Evolutionary conservation across 2,888 invertebrate genomes (phyloP).

Genomic region (Acleris cristana): DNA sequence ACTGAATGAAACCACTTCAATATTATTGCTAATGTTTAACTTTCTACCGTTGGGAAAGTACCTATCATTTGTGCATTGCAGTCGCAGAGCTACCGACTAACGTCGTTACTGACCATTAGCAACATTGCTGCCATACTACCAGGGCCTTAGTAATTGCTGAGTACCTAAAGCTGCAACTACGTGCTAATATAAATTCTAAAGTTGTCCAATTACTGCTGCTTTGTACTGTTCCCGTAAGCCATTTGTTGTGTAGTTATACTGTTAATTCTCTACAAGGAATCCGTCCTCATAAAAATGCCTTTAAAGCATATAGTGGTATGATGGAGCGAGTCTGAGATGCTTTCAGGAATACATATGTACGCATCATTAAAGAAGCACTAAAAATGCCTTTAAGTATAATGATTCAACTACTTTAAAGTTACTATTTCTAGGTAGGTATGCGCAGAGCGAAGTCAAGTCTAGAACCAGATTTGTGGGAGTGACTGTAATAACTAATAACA

Average conservation of each 20-base stretch:
- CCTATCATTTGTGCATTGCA: conserved; percentile 58
- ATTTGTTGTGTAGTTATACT: conserved; percentile 34
- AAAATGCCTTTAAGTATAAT: conserved; percentile 32
- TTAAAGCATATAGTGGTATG: conserved; percentile 31
- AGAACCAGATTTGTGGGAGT: conserved; percentile 51
- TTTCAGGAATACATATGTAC: conserved; percentile 32
- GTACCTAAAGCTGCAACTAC: conserved; percentile 25
- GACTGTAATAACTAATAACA: conserved; percentile 62
- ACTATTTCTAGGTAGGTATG: not conserved
- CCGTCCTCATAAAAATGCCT: conserved; percentile 35
- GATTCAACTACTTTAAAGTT: conserved; percentile 30
- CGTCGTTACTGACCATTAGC: conserved; percentile 65
- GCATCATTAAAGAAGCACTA: conserved; percentile 33
- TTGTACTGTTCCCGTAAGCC: conserved; percentile 30
- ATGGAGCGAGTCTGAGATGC: conserved; percentile 30
- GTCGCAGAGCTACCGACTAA: conserved; percentile 59
- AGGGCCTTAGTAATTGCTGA: conserved; percentile 20
- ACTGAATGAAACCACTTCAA: conserved; percentile 63
- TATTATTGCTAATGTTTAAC: conserved; percentile 72
- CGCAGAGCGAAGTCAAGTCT: not conserved
- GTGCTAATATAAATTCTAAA: conserved; percentile 31
- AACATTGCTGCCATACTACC: conserved; percentile 55
- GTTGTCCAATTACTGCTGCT: conserved; percentile 34
- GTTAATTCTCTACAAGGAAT: conserved; percentile 35
- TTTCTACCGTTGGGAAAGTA: conserved; percentile 78